These are phyloP conservation scores for Neuroterus valhalla DNA, from an alignment of 1,140 invertebrate genomes.

Conservation along the genomic window DNA sequence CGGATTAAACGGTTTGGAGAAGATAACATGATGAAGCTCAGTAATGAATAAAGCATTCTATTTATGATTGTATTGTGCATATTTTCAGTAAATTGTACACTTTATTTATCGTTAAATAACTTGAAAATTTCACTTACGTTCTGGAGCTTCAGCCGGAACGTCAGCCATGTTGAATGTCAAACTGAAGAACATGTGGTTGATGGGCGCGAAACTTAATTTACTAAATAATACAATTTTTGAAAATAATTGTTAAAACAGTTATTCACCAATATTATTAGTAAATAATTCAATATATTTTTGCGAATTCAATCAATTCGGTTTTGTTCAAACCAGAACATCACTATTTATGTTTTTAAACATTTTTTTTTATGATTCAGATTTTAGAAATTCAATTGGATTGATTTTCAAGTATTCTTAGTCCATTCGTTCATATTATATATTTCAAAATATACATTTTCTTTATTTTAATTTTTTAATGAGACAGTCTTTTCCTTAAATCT, in stretches of 20 bases:
- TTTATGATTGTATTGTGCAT: background rate
- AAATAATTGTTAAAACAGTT: background rate
- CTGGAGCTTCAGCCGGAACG: constrained; percentile 75
- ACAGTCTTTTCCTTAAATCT: too few relatives aligned
- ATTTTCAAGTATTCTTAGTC: too few relatives aligned
- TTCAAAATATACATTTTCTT: too few relatives aligned
- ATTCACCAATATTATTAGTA: background rate
- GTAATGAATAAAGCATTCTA: background rate
- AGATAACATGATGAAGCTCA: background rate
- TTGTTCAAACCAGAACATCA: too few relatives aligned
- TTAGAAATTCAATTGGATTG: too few relatives aligned
- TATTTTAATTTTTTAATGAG: too few relatives aligned
- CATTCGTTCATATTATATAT: too few relatives aligned
- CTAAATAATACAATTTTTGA: background rate
- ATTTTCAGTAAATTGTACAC: background rate
- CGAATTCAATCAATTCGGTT: too few relatives aligned
- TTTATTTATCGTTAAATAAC: background rate
- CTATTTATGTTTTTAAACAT: too few relatives aligned
- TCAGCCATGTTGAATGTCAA: constrained; percentile 73
- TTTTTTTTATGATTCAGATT: too few relatives aligned
- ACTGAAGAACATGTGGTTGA: background rate
- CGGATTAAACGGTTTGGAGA: background rate
- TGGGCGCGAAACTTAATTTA: background rate
- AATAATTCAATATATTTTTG: too few relatives aligned
- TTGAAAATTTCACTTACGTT: constrained; percentile 76